A percentile compares a stretch with the other conserved stretches of the same genome.
Evolutionary conservation across 2,797 vertebrate genomes (phyloP).

Genomic region (Hylomyscus alleni): DNA sequence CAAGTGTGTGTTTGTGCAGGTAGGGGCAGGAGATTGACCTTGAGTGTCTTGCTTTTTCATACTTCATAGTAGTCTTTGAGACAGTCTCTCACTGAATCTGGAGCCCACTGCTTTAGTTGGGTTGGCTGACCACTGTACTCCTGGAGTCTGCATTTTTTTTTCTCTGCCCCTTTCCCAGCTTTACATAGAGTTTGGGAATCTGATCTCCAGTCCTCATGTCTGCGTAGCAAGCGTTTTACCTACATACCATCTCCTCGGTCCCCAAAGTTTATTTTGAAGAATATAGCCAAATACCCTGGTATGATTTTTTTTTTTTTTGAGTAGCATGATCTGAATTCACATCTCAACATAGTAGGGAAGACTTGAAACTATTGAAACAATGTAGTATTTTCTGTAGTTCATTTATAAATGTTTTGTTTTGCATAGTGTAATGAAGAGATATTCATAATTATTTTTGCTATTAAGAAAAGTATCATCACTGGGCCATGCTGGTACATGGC

Average conservation of each 20-base stretch:
- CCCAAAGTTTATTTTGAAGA: constrained; percentile 10
- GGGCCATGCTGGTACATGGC: background rate
- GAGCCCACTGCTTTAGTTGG: background rate
- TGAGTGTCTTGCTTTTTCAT: background rate
- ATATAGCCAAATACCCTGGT: background rate
- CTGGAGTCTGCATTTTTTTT: background rate
- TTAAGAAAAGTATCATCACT: constrained; percentile 47
- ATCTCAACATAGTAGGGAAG: background rate
- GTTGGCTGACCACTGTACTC: background rate
- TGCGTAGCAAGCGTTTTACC: background rate
- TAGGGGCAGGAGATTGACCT: background rate
- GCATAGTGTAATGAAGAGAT: background rate
- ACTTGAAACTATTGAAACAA: constrained; percentile 42
- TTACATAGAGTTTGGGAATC: background rate
- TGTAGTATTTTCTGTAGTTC: background rate
- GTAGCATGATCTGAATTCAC: constrained; percentile 35
- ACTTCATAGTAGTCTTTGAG: background rate
- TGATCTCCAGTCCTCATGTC: background rate
- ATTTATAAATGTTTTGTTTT: background rate
- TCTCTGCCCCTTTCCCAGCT: background rate
- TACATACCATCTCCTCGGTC: background rate
- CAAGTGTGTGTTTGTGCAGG: background rate
- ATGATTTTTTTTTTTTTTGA: background rate
- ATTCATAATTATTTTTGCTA: background rate
- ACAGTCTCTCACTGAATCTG: background rate